Evolutionary conservation across 1,140 invertebrate species (phyloP).

Genomic region (Drosophila miranda): DNA sequence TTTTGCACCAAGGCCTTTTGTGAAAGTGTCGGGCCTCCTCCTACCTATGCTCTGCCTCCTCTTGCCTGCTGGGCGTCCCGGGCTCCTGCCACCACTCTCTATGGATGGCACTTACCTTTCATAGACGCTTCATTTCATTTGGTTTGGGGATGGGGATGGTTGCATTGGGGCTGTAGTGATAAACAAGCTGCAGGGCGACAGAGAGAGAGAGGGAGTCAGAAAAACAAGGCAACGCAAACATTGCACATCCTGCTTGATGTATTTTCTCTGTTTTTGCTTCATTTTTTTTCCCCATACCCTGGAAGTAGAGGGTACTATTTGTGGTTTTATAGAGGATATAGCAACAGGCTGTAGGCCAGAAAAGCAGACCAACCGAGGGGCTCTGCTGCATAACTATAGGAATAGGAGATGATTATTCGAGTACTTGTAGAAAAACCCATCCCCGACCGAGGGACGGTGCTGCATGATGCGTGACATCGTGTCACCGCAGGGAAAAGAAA

Average conservation of each 20-base stretch:
- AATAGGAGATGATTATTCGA: no score
- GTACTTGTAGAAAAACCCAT: no score
- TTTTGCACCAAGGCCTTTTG: constrained; percentile 44
- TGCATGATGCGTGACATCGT: no score
- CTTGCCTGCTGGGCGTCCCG: neutral
- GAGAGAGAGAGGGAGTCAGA: constrained; percentile 20
- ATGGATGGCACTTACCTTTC: constrained; percentile 49
- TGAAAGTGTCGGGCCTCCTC: constrained; percentile 30
- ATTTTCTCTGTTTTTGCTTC: constrained; percentile 19
- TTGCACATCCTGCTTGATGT: constrained; percentile 59
- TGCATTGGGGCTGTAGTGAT: constrained; percentile 34
- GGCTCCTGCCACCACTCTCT: constrained; percentile 22
- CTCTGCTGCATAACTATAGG: no score
- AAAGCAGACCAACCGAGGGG: no score
- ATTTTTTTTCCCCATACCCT: no score
- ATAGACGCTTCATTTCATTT: constrained; percentile 65
- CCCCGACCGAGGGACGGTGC: no score
- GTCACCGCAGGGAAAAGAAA: no score
- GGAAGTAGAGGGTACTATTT: no score
- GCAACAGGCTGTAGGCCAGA: no score
- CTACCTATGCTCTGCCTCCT: constrained; percentile 16
- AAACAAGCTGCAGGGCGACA: constrained; percentile 47
- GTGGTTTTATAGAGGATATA: no score
- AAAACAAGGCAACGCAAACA: constrained; percentile 58
- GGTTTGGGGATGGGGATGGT: neutral